A percentile compares a stretch with the other conserved stretches of the same genome.
These are phyloP conservation scores for Zaprionus obscuricornis DNA, from an alignment of 2,888 invertebrate species.

Conservation along the genomic window DNA sequence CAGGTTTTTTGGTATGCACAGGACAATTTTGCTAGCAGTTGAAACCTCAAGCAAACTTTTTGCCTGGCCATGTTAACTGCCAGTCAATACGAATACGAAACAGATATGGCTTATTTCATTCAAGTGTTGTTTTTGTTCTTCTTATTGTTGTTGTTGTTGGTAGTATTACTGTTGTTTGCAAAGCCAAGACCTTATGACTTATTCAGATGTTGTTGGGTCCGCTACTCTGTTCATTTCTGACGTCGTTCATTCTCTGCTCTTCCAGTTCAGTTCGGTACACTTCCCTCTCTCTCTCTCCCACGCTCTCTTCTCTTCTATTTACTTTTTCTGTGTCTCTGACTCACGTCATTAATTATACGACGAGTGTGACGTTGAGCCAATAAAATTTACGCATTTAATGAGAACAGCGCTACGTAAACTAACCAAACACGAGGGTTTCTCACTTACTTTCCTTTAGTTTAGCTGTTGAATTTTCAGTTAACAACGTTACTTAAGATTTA, in stretches of 20 bases:
- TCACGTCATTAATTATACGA: slow-evolving; percentile 72
- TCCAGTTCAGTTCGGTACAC: neutral
- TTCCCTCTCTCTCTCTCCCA: too few relatives aligned
- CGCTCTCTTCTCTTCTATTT: slow-evolving; percentile 3
- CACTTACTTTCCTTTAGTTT: slow-evolving; percentile 3
- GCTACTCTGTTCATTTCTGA: neutral
- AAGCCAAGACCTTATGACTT: slow-evolving; percentile 75
- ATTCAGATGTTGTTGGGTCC: slow-evolving; percentile 66
- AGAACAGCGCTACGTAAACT: slow-evolving; percentile 47
- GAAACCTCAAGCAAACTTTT: slow-evolving; percentile 68
- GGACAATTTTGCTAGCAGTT: slow-evolving; percentile 60
- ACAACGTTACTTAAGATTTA: too few relatives aligned
- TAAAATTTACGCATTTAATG: slow-evolving; percentile 76
- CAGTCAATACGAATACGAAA: slow-evolving; percentile 75
- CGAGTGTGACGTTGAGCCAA: slow-evolving; percentile 65
- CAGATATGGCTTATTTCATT: slow-evolving; percentile 76
- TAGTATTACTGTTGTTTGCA: slow-evolving; percentile 36
- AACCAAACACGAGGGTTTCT: slow-evolving; percentile 37
- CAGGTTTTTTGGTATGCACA: slow-evolving; percentile 67
- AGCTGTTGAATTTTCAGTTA: too few relatives aligned
- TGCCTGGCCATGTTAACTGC: slow-evolving; percentile 75
- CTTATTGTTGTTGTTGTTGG: slow-evolving; percentile 9
- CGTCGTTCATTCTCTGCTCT: neutral
- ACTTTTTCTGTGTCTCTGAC: slow-evolving; percentile 22
- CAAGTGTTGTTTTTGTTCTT: slow-evolving; percentile 27